phyloP scores from a whole-genome alignment of 2,113 vertebrate species.

The Gila orcuttii region DNA sequence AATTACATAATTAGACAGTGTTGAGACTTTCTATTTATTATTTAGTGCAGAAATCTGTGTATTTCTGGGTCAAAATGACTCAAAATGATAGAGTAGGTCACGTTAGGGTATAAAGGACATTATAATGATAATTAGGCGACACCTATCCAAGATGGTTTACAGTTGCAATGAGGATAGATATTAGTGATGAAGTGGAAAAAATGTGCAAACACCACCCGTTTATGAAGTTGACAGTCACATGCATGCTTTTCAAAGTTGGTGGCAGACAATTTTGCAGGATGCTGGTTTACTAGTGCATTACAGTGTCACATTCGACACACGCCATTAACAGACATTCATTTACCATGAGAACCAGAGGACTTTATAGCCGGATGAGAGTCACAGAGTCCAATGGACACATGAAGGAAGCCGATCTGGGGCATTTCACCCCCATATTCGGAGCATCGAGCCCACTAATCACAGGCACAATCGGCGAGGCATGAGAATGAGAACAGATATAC shows the following conservation, averaged over 20 bases:
- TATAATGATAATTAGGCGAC: neutral
- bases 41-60: neutral
- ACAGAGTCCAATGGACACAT: constrained; percentile 15
- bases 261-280: constrained; percentile 3
- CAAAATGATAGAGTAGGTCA: neutral
- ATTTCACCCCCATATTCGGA: neutral
- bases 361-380: constrained; percentile 4
- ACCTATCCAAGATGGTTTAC: neutral
- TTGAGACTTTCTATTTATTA: neutral
- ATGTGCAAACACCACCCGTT: neutral
- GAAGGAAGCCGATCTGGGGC: constrained; percentile 17
- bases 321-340: constrained; percentile 27
- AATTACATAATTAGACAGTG: neutral
- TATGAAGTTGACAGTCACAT: constrained; percentile 25
- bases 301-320: constrained; percentile 32
- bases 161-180: neutral
- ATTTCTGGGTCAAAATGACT: neutral
- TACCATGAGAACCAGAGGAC: constrained; percentile 12
- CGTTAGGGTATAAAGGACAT: neutral
- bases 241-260: neutral
- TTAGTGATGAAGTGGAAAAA: constrained; percentile 13
- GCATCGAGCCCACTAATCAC: constrained; percentile 19
- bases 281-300: constrained; percentile 19
- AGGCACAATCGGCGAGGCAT: constrained; percentile 42
- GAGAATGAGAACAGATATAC: constrained; percentile 15